phyloP scores from a whole-genome alignment of 2,888 invertebrate species.

The Rhogogaster chlorosoma region DNA sequence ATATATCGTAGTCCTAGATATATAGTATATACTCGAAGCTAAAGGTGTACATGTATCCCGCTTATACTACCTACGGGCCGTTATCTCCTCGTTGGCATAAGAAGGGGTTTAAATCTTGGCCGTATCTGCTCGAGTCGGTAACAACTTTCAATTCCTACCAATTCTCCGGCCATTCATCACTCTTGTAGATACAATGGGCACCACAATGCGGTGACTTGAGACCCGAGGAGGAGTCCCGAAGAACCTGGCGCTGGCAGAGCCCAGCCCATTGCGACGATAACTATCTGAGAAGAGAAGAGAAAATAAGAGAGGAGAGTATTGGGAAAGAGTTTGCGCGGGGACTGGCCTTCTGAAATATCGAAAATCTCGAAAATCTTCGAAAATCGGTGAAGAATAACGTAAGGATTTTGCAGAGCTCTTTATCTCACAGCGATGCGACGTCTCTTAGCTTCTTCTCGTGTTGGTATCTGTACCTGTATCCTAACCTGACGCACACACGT shows the following conservation, averaged over 20 bases:
- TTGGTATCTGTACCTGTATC: not conserved
- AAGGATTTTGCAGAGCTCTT: not conserved
- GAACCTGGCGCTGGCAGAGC: conserved; percentile 28
- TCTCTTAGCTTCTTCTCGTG: not conserved
- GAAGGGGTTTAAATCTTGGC: conserved; percentile 72
- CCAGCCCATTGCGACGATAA: conserved; percentile 50
- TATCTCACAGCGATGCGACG: not conserved
- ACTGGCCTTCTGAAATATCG: not conserved
- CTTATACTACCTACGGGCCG: conserved; percentile 36
- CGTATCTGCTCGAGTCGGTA: conserved; percentile 72
- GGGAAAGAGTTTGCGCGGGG: conserved; percentile 4
- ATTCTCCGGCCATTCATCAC: conserved; percentile 76
- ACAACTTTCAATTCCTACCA: conserved; percentile 77
- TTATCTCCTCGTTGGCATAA: conserved; percentile 52
- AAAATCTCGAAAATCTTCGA: not conserved
- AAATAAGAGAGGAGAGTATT: conserved; percentile 8
- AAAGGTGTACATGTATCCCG: conserved; percentile 14
- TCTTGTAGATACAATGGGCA: conserved; percentile 73
- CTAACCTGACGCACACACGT: not conserved
- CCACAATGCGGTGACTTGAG: conserved; percentile 64
- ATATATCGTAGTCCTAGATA: conserved; percentile 15
- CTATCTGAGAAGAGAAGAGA: conserved; percentile 40
- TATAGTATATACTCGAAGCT: not conserved
- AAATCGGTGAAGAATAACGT: conserved; percentile 18
- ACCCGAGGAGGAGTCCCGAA: conserved; percentile 62